Evolutionary conservation across 2,113 vertebrate genomes (phyloP).

Genomic region (Tympanuchus pallidicinctus): DNA sequence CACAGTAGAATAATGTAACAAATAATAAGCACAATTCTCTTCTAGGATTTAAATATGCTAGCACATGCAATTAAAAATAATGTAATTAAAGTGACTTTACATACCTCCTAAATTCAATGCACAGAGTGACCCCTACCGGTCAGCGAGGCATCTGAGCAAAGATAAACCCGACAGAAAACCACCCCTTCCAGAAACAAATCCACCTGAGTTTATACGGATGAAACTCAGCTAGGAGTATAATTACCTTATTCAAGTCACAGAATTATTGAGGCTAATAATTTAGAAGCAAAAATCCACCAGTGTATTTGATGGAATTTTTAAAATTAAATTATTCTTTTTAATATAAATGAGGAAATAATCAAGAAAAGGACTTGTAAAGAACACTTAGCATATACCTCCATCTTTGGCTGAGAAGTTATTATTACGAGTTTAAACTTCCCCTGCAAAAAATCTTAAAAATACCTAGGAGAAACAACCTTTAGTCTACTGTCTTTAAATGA

Average conservation of each 20-base stretch:
- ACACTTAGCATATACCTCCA: not conserved
- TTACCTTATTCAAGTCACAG: not conserved
- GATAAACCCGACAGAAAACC: rapidly evolving
- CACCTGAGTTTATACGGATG: not conserved
- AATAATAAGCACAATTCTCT: not conserved
- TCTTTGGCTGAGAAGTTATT: not conserved
- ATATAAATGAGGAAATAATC: not conserved
- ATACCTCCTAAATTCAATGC: constrained; percentile 66
- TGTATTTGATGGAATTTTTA: not conserved
- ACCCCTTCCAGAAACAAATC: not conserved
- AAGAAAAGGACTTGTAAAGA: not conserved
- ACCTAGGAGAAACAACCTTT: not conserved
- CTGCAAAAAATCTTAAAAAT: not conserved
- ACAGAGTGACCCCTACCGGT: constrained; percentile 82
- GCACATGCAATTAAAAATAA: constrained; percentile 24
- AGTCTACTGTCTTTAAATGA: not conserved
- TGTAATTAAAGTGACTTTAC: constrained; percentile 33
- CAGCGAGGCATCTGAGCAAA: not conserved
- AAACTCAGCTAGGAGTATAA: not conserved
- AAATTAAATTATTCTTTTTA: not conserved
- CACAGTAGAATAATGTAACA: not conserved
- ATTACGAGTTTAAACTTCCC: not conserved
- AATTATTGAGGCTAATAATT: not conserved
- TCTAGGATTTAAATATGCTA: not conserved
- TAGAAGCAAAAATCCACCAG: not conserved